phyloP scores from a whole-genome alignment of 1,140 invertebrate species.

The Saxidomus purpurata region DNA sequence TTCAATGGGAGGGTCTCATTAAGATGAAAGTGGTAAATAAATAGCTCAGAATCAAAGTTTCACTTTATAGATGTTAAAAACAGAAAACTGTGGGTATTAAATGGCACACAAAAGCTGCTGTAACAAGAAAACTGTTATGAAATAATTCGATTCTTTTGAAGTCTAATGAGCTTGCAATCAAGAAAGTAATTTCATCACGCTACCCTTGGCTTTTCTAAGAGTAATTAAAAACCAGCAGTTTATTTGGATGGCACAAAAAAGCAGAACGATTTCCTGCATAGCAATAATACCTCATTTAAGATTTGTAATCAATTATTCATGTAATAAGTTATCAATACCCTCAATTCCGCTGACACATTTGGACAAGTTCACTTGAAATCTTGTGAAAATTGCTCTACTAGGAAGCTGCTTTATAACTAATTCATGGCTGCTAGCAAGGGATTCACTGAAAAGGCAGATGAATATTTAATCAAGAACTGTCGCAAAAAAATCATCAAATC shows the following conservation, averaged over 20 bases:
- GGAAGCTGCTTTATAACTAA: constrained; percentile 41
- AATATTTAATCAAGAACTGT: constrained; percentile 41
- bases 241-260: not conserved
- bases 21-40: no score
- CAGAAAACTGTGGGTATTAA: no score
- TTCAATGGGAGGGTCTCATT: no score
- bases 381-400: constrained; percentile 44
- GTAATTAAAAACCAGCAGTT: constrained; percentile 20
- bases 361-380: constrained; percentile 49
- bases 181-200: not conserved
- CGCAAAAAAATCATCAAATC: constrained; percentile 30
- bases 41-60: no score
- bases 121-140: no score
- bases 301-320: constrained; percentile 61
- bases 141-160: not conserved
- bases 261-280: not conserved
- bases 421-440: constrained; percentile 33
- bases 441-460: constrained; percentile 56
- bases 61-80: no score
- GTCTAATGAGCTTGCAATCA: constrained; percentile 14
- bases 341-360: constrained; percentile 30
- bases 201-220: not conserved
- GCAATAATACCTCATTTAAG: constrained; percentile 31
- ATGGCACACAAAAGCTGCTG: no score
- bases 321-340: constrained; percentile 38